Conservation (phyloP, 2,113 vertebrate species). For the Lophotis ruficrista region DNA sequence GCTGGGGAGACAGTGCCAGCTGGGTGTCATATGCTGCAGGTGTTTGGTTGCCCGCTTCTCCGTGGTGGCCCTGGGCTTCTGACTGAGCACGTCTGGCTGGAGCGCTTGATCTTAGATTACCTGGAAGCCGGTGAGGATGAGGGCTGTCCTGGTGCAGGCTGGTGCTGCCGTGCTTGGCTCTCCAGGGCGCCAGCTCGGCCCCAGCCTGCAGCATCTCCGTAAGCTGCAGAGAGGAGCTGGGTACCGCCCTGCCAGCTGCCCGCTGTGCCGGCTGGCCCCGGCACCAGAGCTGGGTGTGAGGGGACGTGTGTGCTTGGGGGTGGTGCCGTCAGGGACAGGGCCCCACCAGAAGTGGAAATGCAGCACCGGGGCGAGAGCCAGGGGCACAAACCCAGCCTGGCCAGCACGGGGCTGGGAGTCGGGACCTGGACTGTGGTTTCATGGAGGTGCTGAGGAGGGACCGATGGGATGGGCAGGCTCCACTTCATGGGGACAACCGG, state of each 20-base stretch:
- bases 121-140: background rate
- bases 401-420: background rate
- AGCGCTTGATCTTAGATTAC: background rate
- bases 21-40: background rate
- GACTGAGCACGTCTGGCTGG: background rate
- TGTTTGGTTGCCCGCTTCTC: background rate
- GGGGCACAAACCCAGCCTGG: background rate
- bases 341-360: background rate
- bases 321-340: accelerated
- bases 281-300: background rate
- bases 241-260: background rate
- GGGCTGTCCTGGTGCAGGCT: background rate
- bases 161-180: background rate
- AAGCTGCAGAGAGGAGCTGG: background rate
- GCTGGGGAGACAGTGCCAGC: accelerated
- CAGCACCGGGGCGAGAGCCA: accelerated
- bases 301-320: accelerated
- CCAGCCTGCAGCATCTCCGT: background rate
- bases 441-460: background rate
- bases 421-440: accelerated
- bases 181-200: background rate
- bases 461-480: background rate
- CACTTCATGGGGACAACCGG: background rate
- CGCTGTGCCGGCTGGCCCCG: accelerated
- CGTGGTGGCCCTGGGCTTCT: background rate